Conservation (phyloP, 2,113 vertebrate genomes). For the Nerophis lumbriciformis region DNA sequence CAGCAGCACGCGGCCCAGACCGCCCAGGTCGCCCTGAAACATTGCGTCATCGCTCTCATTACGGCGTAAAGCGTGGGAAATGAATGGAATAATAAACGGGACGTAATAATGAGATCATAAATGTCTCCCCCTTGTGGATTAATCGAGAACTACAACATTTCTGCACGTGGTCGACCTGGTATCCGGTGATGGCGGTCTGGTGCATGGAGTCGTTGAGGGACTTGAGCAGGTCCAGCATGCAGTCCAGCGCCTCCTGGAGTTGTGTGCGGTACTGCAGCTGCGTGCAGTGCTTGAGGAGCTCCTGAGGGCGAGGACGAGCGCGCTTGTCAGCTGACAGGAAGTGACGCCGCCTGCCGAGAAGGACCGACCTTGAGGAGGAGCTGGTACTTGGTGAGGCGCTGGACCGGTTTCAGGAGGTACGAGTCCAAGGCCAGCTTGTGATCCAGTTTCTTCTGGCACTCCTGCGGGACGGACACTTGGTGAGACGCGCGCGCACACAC, state of each 20-base stretch:
- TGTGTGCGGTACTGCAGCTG: slow-evolving; percentile 76
- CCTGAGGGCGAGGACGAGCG: slow-evolving; percentile 62
- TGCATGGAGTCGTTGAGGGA: slow-evolving; percentile 98
- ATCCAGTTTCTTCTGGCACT: slow-evolving; percentile 89
- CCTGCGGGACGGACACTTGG: slow-evolving; percentile 61
- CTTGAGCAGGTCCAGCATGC: slow-evolving; percentile 92
- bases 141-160: neutral
- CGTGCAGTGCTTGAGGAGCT: slow-evolving; percentile 86
- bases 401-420: slow-evolving; percentile 94
- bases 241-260: slow-evolving; percentile 85
- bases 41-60: neutral
- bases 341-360: neutral
- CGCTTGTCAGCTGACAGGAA: too few species aligned
- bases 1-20: slow-evolving; percentile 85
- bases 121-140: neutral
- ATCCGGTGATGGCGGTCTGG: slow-evolving; percentile 94
- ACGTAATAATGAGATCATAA: neutral
- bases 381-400: slow-evolving; percentile 97
- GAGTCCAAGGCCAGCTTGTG: slow-evolving; percentile 93
- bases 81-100: neutral
- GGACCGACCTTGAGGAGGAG: slow-evolving; percentile 84
- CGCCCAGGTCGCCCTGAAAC: slow-evolving; percentile 83
- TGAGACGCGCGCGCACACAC: too few species aligned
- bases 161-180: slow-evolving; percentile 61
- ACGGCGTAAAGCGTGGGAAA: neutral